Evolutionary conservation across 2,113 vertebrate genomes (phyloP), one percentile per base, ranked within the genome.

Genomic region (Vidua chalybeata): DNA sequence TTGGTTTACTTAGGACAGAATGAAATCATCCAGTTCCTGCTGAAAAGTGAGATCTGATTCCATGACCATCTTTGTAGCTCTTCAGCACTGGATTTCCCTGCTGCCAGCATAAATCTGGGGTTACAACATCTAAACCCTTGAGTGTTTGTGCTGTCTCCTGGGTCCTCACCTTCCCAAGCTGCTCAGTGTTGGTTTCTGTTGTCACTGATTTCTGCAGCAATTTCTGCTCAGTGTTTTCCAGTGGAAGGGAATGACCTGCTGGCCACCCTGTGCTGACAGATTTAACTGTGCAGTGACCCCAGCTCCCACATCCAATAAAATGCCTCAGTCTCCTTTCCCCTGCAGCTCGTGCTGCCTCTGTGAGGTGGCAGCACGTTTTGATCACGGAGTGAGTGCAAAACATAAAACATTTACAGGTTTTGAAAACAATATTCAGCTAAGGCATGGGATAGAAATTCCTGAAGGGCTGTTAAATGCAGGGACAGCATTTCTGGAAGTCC

Each of bases 381-480:
- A 16, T 49, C 75, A 21, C 0, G 0, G 43, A 54, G 23, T 15
- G 39, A 72, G 52, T 18, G 52, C 8, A 11, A 21, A 86, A 39
- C 6, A 20, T 58, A 11, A 21, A 86, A 39, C 6, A 20, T 58
- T 69, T 17, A 6, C n/a, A 26, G 7, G 6, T 11, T 71, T 14
- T 66, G 55, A 27, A 74, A 87, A 45, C 20, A 41, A 2, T 4
- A 4, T 28, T 30, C 35, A 41, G 39, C 45, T 39, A 26, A 49
- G 10, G 88, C 14, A 13, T 3, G 13, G 64, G 11, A 80, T 7
- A 41, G 23, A 49, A 49, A 58, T 37, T 54, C 41, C 63, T 77
- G 46, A 24, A 71, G 64, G n/a, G 46, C 51, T 61, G 3, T 48
- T 28, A n/a, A 79, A 56, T 26, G 39, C 27, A 79, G 49, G 20